Evolutionary conservation across 2,888 invertebrate species (phyloP).

Genomic region (Eupeodes luniger): DNA sequence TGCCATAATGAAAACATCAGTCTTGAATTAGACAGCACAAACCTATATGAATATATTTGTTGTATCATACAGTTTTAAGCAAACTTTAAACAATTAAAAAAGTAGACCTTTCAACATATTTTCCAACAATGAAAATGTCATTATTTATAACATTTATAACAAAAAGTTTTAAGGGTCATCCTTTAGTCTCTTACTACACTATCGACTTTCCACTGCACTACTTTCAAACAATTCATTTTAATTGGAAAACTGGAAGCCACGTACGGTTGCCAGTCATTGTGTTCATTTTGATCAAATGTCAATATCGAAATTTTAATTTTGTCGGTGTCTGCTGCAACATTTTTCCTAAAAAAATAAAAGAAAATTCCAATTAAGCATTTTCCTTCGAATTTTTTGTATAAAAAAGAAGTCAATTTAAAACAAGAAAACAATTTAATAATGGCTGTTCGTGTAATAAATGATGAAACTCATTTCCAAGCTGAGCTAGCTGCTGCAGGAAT

Average conservation of each 20-base stretch:
- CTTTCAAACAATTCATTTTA: slow-evolving; percentile 19
- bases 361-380: slow-evolving; percentile 58
- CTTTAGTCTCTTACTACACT: background rate
- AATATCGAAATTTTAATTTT: slow-evolving; percentile 59
- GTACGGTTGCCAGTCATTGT: slow-evolving; percentile 68
- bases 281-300: slow-evolving; percentile 63
- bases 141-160: background rate
- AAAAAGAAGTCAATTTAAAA: background rate
- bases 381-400: background rate
- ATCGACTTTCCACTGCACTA: background rate
- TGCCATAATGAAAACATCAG: too few species aligned
- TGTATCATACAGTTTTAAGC: too few species aligned
- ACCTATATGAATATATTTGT: too few species aligned
- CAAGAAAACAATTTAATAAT: slow-evolving; percentile 74
- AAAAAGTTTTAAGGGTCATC: background rate
- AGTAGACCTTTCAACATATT: too few species aligned
- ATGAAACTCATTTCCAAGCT: slow-evolving; percentile 90
- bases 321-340: slow-evolving; percentile 33
- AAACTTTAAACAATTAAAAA: too few species aligned
- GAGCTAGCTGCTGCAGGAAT: slow-evolving; percentile 94
- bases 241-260: slow-evolving; percentile 34
- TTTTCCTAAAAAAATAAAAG: slow-evolving; percentile 34
- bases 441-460: slow-evolving; percentile 83
- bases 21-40: too few species aligned
- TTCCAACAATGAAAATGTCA: background rate